Evolutionary conservation across 2,888 invertebrate genomes (phyloP), one percentile per base, ranked within the genome.

Genomic region (Euzophera pinguis): DNA sequence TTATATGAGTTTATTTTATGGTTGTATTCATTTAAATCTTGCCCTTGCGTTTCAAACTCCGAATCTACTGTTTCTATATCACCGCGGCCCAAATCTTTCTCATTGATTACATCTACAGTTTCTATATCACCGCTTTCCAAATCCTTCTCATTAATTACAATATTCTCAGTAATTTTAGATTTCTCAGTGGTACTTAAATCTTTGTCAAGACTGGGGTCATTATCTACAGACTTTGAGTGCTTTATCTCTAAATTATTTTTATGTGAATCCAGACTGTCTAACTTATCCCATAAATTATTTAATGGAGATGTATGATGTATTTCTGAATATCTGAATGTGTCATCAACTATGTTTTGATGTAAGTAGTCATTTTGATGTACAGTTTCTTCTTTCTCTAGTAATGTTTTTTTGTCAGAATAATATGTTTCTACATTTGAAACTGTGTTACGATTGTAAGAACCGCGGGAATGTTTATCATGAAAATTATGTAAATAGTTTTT

Each of bases 41-140:
- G 9, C 3, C 8, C 16, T 39, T 16, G 16, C 3, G 56, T 56
- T 47, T 32, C 29, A 12, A 52, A 47, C 29, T 50, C 38, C 12
- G 50, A 54, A 27, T 72, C 72, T 53, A 78, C 75, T 48, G 68
- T 60, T 13, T 69, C 72, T 54, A 79, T 78, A 54, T 79, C 79
- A 16, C 79, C 79, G 9, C 78, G 72, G 0, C 76, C 76, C 53
- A 65, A 39, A 57, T 78, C 66, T 8, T 50, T 50, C 16, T 67
- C 58, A 39, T 51, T 49, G 12, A 9, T 13, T 13, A 9, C 6
- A 38, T 72, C 72, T 53, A 78, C 75, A 47, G 68, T 60, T 13
- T 69, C 72, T 54, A 79, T 78, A 54, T 79, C 79, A 16, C 79
- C 79, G 9, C 78, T 71, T 0, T 75, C 76, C 53, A 65, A 39